These are phyloP conservation scores for Patiria pectinifera DNA, from an alignment of 53 echinoderm and acorn worm genomes.

Conservation along the genomic window DNA sequence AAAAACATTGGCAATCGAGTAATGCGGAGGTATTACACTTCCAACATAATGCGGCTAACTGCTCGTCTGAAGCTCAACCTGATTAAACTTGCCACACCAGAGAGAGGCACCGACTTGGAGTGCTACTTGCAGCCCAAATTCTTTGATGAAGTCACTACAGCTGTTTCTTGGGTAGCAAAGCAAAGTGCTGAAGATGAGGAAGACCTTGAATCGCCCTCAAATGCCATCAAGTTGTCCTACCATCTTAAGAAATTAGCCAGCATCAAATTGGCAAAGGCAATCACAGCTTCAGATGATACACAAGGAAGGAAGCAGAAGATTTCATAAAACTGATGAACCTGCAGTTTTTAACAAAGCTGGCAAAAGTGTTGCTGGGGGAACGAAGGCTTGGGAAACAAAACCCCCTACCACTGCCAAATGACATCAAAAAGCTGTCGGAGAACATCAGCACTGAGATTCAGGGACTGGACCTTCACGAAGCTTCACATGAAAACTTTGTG, in stretches of 20 bases:
- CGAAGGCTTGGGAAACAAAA: conserved; percentile 37
- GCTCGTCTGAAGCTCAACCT: conserved; percentile 56
- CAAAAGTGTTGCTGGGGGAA: conserved; percentile 59
- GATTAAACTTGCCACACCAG: conserved; percentile 36
- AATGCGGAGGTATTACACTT: conserved; percentile 70
- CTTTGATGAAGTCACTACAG: conserved; percentile 51
- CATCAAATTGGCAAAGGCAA: conserved; percentile 65
- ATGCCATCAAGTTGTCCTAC: conserved; percentile 61
- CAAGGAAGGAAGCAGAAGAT: conserved; percentile 41
- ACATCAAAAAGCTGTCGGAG: conserved; percentile 53
- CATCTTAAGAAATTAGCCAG: conserved; percentile 68
- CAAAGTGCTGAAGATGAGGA: conserved; percentile 65
- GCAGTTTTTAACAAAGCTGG: conserved; percentile 73
- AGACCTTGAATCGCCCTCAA: conserved; percentile 57
- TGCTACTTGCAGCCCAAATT: conserved; percentile 24
- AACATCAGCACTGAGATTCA: conserved; percentile 55
- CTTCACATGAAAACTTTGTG: conserved; percentile 58
- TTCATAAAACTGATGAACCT: conserved; percentile 65
- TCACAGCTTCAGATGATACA: conserved; percentile 34
- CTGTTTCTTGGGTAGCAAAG: conserved; percentile 44
- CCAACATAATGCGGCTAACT: conserved; percentile 63
- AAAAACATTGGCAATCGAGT: conserved; percentile 62
- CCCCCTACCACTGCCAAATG: conserved; percentile 65
- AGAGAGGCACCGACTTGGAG: conserved; percentile 40
- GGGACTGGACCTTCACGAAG: conserved; percentile 48